Evolutionary conservation across 2,113 vertebrate genomes (phyloP).

Genomic region (Burhinus bistriatus): DNA sequence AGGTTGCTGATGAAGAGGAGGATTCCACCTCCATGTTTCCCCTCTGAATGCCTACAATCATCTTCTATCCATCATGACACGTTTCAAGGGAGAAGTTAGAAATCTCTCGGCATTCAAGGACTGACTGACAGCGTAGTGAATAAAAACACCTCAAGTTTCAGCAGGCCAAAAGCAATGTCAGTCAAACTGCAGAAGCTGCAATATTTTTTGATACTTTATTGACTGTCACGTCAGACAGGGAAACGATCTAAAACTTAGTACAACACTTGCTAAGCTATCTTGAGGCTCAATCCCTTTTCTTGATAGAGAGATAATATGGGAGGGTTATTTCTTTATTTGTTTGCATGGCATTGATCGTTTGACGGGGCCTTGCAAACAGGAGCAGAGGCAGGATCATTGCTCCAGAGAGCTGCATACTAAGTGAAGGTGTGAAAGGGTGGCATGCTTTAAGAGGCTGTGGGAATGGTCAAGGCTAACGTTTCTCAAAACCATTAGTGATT

Average conservation of each 20-base stretch:
- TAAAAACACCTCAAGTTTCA: slow-evolving; percentile 11
- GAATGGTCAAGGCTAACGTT: not conserved
- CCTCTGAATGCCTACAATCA: not conserved
- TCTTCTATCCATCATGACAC: slow-evolving; percentile 7
- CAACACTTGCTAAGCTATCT: not conserved
- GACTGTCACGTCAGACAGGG: not conserved
- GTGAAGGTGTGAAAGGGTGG: not conserved
- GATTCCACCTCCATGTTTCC: not conserved
- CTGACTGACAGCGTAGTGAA: slow-evolving; percentile 28
- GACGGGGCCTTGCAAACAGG: not conserved
- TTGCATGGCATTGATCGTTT: not conserved
- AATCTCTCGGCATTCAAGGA: slow-evolving; percentile 38
- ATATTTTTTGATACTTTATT: slow-evolving; percentile 36
- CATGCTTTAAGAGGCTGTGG: not conserved
- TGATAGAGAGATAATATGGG: not conserved
- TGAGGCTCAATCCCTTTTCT: not conserved
- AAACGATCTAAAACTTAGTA: not conserved
- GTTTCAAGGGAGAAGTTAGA: slow-evolving; percentile 41
- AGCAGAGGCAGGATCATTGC: not conserved
- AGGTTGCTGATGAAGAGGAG: not conserved
- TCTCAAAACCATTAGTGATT: not conserved
- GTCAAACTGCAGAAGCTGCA: not conserved
- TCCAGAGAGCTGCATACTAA: not conserved
- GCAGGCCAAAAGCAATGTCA: not conserved
- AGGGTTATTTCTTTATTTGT: not conserved